Evolutionary conservation across 1,140 invertebrate species (phyloP).

Genomic region (Aradophagus sp.): DNA sequence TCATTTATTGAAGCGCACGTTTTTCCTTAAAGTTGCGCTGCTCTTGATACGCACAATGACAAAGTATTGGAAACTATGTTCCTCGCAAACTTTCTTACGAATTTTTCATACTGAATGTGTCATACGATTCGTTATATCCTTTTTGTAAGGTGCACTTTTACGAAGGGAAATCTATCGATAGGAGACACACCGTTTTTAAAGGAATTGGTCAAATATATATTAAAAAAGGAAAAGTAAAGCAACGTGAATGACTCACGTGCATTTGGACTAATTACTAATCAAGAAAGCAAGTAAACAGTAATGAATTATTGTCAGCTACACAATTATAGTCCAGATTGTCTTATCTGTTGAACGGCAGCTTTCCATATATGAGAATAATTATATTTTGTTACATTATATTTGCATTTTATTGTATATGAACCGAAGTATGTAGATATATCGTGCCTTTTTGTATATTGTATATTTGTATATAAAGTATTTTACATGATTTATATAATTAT

Average conservation of each 20-base stretch:
- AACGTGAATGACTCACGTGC: background rate
- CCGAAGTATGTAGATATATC: slow-evolving; percentile 72
- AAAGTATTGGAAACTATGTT: slow-evolving; percentile 34
- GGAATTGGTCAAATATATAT: slow-evolving; percentile 10
- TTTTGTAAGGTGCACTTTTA: slow-evolving; percentile 20
- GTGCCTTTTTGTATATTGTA: slow-evolving; percentile 75
- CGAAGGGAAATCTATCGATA: slow-evolving; percentile 15
- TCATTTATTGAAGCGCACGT: slow-evolving; percentile 5
- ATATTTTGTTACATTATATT: slow-evolving; percentile 67
- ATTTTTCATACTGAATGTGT: slow-evolving; percentile 21
- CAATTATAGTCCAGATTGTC: slow-evolving; percentile 31
- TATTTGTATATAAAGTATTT: slow-evolving; percentile 74
- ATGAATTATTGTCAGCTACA: slow-evolving; percentile 13
- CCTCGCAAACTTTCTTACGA: slow-evolving; percentile 38
- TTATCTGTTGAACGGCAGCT: slow-evolving; percentile 47
- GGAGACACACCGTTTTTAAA: slow-evolving; percentile 16
- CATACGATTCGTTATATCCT: slow-evolving; percentile 29
- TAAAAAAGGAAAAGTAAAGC: too few relatives aligned
- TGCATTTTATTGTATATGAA: slow-evolving; percentile 71
- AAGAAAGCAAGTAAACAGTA: too few relatives aligned
- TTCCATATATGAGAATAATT: slow-evolving; percentile 61
- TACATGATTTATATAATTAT: slow-evolving; percentile 60
- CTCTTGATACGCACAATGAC: slow-evolving; percentile 29
- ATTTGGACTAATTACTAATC: slow-evolving; percentile 4
- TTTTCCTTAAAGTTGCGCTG: too few relatives aligned